These are phyloP conservation scores for Tholera decimalis DNA, from an alignment of 2,888 invertebrate species.

Conservation along the genomic window DNA sequence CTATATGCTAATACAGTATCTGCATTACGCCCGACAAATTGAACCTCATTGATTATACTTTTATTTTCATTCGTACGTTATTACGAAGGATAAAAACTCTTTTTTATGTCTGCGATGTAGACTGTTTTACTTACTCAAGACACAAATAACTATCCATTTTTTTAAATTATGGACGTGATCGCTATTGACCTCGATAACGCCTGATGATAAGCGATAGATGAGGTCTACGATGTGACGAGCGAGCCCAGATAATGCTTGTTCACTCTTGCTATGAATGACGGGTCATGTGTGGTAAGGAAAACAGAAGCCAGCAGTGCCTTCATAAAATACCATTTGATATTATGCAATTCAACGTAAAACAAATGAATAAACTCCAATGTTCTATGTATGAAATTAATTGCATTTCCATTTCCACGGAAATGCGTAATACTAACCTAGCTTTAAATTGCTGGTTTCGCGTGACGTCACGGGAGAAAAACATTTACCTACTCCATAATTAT, in stretches of 20 bases:
- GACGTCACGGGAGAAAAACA: neutral
- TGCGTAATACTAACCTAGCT: neutral
- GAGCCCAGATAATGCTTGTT: too few relatives aligned
- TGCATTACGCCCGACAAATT: conserved; percentile 70
- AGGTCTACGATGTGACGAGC: too few relatives aligned
- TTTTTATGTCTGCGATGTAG: conserved; percentile 14
- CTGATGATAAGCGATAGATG: too few relatives aligned
- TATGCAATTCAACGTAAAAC: neutral
- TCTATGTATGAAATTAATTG: neutral
- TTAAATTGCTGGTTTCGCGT: neutral
- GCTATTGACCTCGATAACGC: too few relatives aligned
- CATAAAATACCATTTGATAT: neutral
- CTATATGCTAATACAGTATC: conserved; percentile 79
- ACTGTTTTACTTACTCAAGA: too few relatives aligned
- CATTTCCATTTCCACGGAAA: conserved; percentile 14
- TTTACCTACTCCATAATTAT: neutral
- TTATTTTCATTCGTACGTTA: conserved; percentile 44
- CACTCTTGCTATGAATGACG: too few relatives aligned
- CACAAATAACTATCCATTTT: too few relatives aligned
- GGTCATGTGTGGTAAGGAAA: too few relatives aligned
- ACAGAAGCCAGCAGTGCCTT: neutral
- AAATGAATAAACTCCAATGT: neutral
- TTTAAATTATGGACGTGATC: too few relatives aligned
- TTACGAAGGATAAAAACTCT: neutral
- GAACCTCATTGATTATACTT: conserved; percentile 67